Evolutionary conservation across 1,140 invertebrate species (phyloP).

Genomic region (Pseudomyrmex cubaensis): DNA sequence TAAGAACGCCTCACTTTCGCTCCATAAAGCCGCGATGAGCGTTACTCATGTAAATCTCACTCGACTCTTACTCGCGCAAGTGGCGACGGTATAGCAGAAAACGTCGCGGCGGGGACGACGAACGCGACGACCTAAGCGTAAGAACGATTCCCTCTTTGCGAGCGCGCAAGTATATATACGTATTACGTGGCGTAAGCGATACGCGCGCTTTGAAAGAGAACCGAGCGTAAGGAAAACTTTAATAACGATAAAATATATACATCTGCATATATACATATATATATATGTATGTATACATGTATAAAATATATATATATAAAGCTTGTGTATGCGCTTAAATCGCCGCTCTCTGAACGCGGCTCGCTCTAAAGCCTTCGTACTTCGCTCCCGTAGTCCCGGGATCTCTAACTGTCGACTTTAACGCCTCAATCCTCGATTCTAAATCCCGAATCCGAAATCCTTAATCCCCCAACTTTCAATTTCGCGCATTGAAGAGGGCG

Average conservation of each 20-base stretch:
- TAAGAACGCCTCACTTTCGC: conserved; percentile 55
- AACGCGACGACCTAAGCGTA: not conserved
- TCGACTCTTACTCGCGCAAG: conserved; percentile 26
- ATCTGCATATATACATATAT: too few species aligned
- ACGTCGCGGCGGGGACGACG: conserved; percentile 12
- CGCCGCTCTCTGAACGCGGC: too few species aligned
- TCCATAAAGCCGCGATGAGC: conserved; percentile 53
- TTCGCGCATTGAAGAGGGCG: conserved; percentile 24
- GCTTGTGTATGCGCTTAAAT: not conserved
- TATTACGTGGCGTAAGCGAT: not conserved
- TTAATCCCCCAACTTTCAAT: conserved; percentile 46
- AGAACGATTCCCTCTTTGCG: not conserved
- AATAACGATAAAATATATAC: too few species aligned
- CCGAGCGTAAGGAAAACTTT: not conserved
- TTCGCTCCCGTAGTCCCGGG: not conserved
- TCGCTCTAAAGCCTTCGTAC: too few species aligned
- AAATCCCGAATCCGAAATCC: not conserved
- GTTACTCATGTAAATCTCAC: conserved; percentile 55
- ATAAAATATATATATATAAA: not conserved
- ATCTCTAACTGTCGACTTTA: conserved; percentile 1
- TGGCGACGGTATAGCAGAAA: not conserved
- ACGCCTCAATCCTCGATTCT: not conserved
- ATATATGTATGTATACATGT: too few species aligned
- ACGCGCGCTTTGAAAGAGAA: not conserved
- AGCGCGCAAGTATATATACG: not conserved